Base-by-base conservation (phyloP, 2,888 invertebrate species). In the Alitta virens region DNA sequence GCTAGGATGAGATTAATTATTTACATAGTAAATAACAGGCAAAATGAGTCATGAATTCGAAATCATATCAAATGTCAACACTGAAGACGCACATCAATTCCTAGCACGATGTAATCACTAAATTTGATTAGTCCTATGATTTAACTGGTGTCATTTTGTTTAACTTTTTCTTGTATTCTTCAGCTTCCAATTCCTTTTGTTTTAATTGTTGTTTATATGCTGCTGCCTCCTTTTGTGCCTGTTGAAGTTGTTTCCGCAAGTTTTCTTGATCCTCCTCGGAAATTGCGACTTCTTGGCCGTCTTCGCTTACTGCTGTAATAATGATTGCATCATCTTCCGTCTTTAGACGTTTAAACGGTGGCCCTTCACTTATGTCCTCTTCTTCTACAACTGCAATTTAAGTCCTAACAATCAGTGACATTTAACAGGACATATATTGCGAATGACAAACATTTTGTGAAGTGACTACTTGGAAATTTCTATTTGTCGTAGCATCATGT, bases 141-240 rank as follows among this genome's bases (percentile, higher is more conserved):
- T 33, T 33, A 12, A 33, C 33, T 7, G 33, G 33, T 5, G 33
- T 33, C 33, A 33, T 33, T 33, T 33, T 46, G 26, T 42, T 72
- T 25, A 77, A 64, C 42, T 74, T 71, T 64, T 74, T 75, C 63
- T 75, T 75, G 61, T 76, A 76, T 7, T 67, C 72, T 46, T 74
- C 76, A 2, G 75, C 72, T 59, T 77, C 76, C 56, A 71, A 69
- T 46, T 75, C 74, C 53, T 77, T 77, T 62, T 71, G 66, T 64
- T 72, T 64, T 26, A 77, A 62, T 64, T 77, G 75, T 55, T 72
- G 70, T 62, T 75, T 76, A 67, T 72, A 77, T 21, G 69, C 69
- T 56, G 75, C 74, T 0, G 75, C 74, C 60, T 77, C 74, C 60
- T 69, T 67, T 63, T 75, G 72, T 16, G 75, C 71, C 53, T 72